Conservation (phyloP, 2,113 vertebrate species). For the Ochotona princeps region DNA sequence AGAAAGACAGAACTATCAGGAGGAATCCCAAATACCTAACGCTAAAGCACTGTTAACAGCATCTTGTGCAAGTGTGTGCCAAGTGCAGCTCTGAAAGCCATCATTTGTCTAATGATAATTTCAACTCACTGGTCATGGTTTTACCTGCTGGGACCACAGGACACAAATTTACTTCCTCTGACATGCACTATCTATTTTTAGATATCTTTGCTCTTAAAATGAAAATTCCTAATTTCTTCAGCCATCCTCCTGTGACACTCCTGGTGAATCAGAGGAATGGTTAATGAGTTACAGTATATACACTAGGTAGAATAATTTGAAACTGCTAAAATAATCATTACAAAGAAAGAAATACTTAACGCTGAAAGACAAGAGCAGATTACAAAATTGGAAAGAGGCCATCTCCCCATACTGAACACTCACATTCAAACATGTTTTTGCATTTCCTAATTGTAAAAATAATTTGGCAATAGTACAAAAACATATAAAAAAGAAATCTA, state of each 20-base stretch:
- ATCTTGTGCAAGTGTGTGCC: background rate
- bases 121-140: slow-evolving; percentile 43
- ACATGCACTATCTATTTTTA: slow-evolving; percentile 60
- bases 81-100: slow-evolving; percentile 39
- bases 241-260: slow-evolving; percentile 51
- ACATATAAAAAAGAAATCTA: background rate
- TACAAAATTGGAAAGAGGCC: slow-evolving; percentile 55
- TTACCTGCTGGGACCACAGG: slow-evolving; percentile 36
- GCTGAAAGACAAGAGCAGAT: slow-evolving; percentile 53
- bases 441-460: slow-evolving; percentile 65
- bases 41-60: slow-evolving; percentile 18
- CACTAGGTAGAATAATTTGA: background rate
- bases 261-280: slow-evolving; percentile 28
- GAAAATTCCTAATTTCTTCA: slow-evolving; percentile 69
- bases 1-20: background rate
- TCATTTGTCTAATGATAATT: slow-evolving; percentile 58
- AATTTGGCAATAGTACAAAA: slow-evolving; percentile 67
- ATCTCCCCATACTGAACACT: slow-evolving; percentile 61
- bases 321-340: slow-evolving; percentile 13
- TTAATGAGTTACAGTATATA: slow-evolving; percentile 51
- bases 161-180: slow-evolving; percentile 49
- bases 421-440: slow-evolving; percentile 9
- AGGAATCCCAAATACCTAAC: slow-evolving; percentile 7
- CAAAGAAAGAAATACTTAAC: background rate
- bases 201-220: slow-evolving; percentile 46